A percentile compares a stretch with the other conserved stretches of the same genome.
Conservation (phyloP, 2,113 vertebrate genomes). For the Grantiella picta region DNA sequence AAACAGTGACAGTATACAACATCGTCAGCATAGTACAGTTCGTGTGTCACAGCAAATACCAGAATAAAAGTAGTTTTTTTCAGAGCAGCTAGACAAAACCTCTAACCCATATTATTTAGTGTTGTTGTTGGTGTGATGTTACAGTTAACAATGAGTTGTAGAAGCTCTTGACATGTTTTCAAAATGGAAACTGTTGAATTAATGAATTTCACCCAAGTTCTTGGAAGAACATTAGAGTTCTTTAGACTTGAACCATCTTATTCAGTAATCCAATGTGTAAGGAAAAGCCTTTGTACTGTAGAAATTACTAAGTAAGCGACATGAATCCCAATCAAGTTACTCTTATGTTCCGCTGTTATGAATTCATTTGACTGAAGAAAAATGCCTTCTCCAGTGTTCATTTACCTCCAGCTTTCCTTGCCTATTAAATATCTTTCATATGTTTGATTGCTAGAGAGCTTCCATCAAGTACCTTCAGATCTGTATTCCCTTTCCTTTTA, state of each 20-base stretch:
- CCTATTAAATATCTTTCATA: background rate
- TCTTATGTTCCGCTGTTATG: background rate
- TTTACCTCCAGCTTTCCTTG: background rate
- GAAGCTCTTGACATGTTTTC: background rate
- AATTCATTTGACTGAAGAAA: slow-evolving; percentile 8
- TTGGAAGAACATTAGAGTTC: background rate
- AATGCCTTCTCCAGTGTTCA: background rate
- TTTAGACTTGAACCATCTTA: background rate
- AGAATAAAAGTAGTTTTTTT: background rate
- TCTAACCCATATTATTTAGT: background rate
- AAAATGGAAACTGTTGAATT: background rate
- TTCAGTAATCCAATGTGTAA: background rate
- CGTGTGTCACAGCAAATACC: background rate
- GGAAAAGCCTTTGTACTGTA: background rate
- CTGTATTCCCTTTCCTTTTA: background rate
- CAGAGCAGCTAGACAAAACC: background rate
- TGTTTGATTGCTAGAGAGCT: background rate
- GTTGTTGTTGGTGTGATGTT: background rate
- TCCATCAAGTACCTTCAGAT: background rate
- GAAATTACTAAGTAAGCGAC: background rate
- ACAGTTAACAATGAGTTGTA: background rate
- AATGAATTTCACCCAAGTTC: background rate
- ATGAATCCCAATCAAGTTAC: background rate
- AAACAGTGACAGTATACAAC: slow-evolving; percentile 18
- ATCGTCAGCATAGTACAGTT: background rate